These are phyloP conservation scores for Caenorhabditis drosophilae DNA, from an alignment of 2,888 invertebrate genomes.

Conservation along the genomic window DNA sequence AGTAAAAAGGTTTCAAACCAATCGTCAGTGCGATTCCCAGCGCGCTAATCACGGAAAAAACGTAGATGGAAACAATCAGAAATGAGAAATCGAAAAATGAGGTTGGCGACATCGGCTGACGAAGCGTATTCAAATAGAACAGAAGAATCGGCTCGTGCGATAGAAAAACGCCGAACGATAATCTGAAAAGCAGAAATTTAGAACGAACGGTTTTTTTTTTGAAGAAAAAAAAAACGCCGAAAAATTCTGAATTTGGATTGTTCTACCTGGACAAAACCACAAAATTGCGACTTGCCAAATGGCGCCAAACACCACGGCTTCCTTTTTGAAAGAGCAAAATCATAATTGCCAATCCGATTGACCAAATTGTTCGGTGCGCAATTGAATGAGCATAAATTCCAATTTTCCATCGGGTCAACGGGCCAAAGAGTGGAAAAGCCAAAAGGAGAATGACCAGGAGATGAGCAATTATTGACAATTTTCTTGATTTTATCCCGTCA, in stretches of 20 bases:
- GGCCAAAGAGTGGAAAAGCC: constrained; percentile 14
- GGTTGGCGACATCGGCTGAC: constrained; percentile 36
- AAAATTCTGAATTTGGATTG: too few relatives aligned
- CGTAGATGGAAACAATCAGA: constrained; percentile 27
- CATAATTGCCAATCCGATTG: constrained; percentile 29
- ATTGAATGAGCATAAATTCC: constrained; percentile 24
- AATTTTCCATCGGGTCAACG: constrained; percentile 6
- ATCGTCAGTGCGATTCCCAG: constrained; percentile 41
- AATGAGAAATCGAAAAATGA: constrained; percentile 35
- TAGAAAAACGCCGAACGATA: constrained; percentile 53
- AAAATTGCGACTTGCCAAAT: not conserved
- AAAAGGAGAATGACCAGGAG: constrained; percentile 6
- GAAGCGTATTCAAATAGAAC: constrained; percentile 33
- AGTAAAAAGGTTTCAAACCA: too few relatives aligned
- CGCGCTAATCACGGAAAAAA: constrained; percentile 30
- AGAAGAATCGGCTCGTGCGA: constrained; percentile 52
- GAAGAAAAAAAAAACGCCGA: too few relatives aligned
- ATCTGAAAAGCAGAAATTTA: too few relatives aligned
- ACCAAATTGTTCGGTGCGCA: constrained; percentile 32
- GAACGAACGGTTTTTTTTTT: too few relatives aligned
- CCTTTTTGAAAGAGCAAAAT: constrained; percentile 24
- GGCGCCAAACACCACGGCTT: not conserved
- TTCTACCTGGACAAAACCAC: too few relatives aligned
- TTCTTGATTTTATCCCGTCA: too few relatives aligned
- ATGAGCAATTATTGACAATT: constrained; percentile 6